Base-by-base conservation (phyloP, 2,888 invertebrate genomes). In the Parnassius orleans region DNA sequence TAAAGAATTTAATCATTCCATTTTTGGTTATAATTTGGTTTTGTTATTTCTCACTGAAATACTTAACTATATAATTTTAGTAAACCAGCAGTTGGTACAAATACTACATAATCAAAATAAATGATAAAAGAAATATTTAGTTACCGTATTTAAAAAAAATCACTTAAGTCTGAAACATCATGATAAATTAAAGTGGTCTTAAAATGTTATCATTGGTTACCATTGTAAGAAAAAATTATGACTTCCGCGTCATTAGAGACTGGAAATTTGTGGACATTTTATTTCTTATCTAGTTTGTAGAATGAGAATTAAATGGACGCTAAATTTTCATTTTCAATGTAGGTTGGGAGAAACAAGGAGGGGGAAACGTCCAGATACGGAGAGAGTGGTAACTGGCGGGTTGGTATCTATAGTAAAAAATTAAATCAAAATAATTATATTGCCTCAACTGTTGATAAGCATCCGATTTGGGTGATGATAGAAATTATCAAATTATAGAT, bases 261-360 rank as follows among this genome's bases (percentile, higher is more conserved):
- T 84, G 85, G 78, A 87, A 85, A 84, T 84, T 82, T 83, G 82
- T 81, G 79, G 77, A 80, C 80, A 81, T 82, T 84, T 84, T 80
- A 76, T 74, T 74, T 76, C 78, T 86, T 85, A 83, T 84, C 80
- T 82, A 76, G 70, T 74, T 68, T 77, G 75, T 78, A 77, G 75
- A 82, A 73, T 79, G 75, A 86, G 83, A 86, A 84, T 78, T 79
- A 77, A 84, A 87, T 86, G 82, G 78, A 83, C 80, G 83, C 81
- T 90, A 87, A 87, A 87, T 87, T 90, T 90, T 90, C 87, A 87
- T 90, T 91, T 91, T 89, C 87, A 79, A 90, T 90, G 83, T 91
- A 90, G 90, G 91, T 90, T 77, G 89, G 83, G 84, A 87, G 87
- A 85, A 72, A 75, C 84, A 80, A 77, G 79, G 87, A 89, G 75